phyloP scores from a whole-genome alignment of 2,113 vertebrate genomes.

The Tupaia chinensis region DNA sequence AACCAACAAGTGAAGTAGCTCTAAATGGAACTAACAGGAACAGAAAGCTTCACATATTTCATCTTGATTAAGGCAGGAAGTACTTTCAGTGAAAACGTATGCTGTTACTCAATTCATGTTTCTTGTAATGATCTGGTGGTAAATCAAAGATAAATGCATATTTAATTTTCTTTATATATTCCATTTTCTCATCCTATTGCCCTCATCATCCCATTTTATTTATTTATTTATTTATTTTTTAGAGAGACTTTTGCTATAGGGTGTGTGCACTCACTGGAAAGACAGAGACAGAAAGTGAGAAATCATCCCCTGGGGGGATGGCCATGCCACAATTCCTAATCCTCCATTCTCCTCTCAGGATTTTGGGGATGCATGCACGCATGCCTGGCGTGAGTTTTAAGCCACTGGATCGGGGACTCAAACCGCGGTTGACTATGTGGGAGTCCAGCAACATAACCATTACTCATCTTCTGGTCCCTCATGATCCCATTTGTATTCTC shows the following conservation, averaged over 20 bases:
- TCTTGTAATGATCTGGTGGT: background rate
- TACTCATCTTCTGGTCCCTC: too few species aligned
- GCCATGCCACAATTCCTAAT: too few species aligned
- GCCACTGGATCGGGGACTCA: too few species aligned
- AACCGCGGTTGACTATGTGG: too few species aligned
- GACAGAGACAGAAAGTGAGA: too few species aligned
- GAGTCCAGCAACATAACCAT: too few species aligned
- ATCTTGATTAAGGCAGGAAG: background rate
- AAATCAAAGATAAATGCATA: slow-evolving; percentile 10
- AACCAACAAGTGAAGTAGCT: background rate
- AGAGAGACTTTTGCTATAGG: background rate
- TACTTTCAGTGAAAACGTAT: slow-evolving; percentile 51
- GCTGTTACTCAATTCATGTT: slow-evolving; percentile 17
- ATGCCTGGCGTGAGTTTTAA: too few species aligned
- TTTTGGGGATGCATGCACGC: too few species aligned
- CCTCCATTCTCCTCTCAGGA: too few species aligned
- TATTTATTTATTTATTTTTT: background rate
- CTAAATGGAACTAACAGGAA: background rate
- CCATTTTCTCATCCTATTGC: background rate
- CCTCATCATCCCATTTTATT: background rate
- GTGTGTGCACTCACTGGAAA: too few species aligned
- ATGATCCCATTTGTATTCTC: background rate
- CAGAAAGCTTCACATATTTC: background rate
- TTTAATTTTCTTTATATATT: background rate
- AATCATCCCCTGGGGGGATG: too few species aligned